Evolutionary conservation across 2,113 vertebrate genomes (phyloP).

Genomic region (Sander lucioperca): DNA sequence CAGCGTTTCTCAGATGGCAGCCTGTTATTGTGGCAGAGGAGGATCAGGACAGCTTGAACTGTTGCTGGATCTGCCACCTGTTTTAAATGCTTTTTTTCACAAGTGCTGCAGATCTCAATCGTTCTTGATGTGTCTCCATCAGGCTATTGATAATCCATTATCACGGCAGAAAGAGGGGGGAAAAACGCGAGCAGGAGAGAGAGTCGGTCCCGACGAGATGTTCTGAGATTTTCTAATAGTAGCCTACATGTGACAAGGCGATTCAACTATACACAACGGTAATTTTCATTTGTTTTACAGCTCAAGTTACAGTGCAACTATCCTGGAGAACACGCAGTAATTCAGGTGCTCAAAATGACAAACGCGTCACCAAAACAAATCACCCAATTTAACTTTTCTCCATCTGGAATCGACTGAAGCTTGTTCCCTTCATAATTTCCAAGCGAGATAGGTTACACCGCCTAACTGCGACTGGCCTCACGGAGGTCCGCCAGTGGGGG

Average conservation of each 20-base stretch:
- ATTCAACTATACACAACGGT: slow-evolving; percentile 8
- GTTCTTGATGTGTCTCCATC: slow-evolving; percentile 40
- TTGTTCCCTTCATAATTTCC: slow-evolving; percentile 46
- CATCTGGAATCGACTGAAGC: slow-evolving; percentile 31
- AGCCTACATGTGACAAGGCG: slow-evolving; percentile 37
- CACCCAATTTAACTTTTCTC: slow-evolving; percentile 54
- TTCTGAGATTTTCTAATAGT: slow-evolving; percentile 49
- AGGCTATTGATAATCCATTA: slow-evolving; percentile 59
- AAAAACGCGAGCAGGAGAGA: neutral
- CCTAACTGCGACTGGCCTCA: slow-evolving; percentile 73
- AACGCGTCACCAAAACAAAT: slow-evolving; percentile 13
- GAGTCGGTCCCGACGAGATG: slow-evolving; percentile 42
- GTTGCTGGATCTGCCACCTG: slow-evolving; percentile 62
- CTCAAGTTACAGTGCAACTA: slow-evolving; percentile 37
- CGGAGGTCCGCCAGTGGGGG: slow-evolving; percentile 66
- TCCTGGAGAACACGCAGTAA: neutral
- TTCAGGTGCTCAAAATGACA: neutral
- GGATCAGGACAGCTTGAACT: slow-evolving; percentile 65
- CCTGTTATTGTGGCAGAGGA: slow-evolving; percentile 67
- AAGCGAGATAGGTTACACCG: slow-evolving; percentile 41
- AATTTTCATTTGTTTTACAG: slow-evolving; percentile 16
- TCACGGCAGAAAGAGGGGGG: neutral
- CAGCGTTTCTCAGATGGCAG: slow-evolving; percentile 66
- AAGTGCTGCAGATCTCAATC: slow-evolving; percentile 40
- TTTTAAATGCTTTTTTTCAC: slow-evolving; percentile 30